A percentile compares a stretch with the other conserved stretches of the same genome.
Conservation (phyloP, 2,113 vertebrate genomes). For the Mastomys natalensis region DNA sequence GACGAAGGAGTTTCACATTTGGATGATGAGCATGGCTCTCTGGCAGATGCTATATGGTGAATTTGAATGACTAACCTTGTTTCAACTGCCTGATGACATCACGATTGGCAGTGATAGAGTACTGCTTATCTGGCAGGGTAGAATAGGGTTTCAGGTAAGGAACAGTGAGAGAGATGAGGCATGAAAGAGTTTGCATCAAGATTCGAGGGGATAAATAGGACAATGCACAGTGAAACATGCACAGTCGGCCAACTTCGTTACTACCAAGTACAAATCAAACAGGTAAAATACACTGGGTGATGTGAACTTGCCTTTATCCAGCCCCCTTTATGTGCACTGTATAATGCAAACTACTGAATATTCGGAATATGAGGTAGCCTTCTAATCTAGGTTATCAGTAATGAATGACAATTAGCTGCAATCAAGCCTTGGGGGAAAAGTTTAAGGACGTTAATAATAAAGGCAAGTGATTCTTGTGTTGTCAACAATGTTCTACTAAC, state of each 20-base stretch:
- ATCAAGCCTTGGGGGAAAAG: background rate
- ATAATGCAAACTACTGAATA: background rate
- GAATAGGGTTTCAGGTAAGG: constrained; percentile 84
- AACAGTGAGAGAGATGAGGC: constrained; percentile 88
- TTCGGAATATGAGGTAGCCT: background rate
- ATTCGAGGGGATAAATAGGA: constrained; percentile 69
- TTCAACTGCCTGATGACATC: constrained; percentile 82
- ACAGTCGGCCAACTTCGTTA: constrained; percentile 69
- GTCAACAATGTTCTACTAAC: background rate
- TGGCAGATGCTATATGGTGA: constrained; percentile 79
- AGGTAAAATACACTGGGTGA: constrained; percentile 42
- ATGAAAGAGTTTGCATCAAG: constrained; percentile 81
- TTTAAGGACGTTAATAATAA: background rate
- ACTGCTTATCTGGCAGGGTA: constrained; percentile 80
- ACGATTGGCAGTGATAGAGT: constrained; percentile 70
- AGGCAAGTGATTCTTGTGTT: background rate
- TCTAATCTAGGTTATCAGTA: background rate
- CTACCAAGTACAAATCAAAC: constrained; percentile 8
- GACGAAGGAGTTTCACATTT: constrained; percentile 78
- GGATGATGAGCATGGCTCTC: constrained; percentile 82
- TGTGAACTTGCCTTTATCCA: constrained; percentile 53
- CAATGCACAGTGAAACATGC: background rate
- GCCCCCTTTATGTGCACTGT: background rate
- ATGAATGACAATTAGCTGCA: background rate
- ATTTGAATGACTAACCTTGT: constrained; percentile 78